A percentile compares a stretch with the other conserved stretches of the same genome.
Conservation (phyloP, 2,888 invertebrate species). For the Chaitophorus viminalis region DNA sequence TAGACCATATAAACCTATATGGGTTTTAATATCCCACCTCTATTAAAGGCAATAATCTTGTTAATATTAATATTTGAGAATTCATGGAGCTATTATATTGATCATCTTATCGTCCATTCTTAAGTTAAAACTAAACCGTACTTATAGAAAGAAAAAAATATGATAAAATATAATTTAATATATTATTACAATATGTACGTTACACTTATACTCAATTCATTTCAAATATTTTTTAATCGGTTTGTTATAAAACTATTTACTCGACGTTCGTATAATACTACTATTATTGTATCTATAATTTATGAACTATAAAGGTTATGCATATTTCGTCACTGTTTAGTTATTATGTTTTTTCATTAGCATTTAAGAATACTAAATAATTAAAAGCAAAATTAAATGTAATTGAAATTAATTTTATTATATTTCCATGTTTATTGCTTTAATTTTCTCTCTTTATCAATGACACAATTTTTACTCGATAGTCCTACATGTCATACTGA, state of each 20-base stretch:
- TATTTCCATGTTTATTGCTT: slow-evolving; percentile 2
- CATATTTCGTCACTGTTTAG: slow-evolving; percentile 19
- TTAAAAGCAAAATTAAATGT: slow-evolving; percentile 31
- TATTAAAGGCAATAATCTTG: slow-evolving; percentile 25
- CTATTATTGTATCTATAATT: neutral
- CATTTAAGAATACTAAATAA: slow-evolving; percentile 17
- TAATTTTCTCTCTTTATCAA: slow-evolving; percentile 15
- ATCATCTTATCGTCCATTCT: neutral
- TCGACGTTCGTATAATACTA: neutral
- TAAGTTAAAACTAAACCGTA: slow-evolving; percentile 1
- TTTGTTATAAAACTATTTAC: slow-evolving; percentile 10
- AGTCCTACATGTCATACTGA: neutral
- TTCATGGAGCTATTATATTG: neutral
- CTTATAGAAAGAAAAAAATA: neutral
- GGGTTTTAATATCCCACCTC: neutral
- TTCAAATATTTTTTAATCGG: neutral
- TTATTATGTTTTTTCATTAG: slow-evolving; percentile 15
- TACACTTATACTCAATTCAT: neutral
- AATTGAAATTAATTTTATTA: slow-evolving; percentile 22
- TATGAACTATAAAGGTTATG: slow-evolving; percentile 31
- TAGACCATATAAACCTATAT: neutral
- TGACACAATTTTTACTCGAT: neutral
- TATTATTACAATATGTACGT: neutral
- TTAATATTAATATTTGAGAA: slow-evolving; percentile 25
- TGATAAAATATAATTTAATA: neutral